These are phyloP conservation scores for Meles meles DNA, from an alignment of 2,113 vertebrate species.

Conservation along the genomic window DNA sequence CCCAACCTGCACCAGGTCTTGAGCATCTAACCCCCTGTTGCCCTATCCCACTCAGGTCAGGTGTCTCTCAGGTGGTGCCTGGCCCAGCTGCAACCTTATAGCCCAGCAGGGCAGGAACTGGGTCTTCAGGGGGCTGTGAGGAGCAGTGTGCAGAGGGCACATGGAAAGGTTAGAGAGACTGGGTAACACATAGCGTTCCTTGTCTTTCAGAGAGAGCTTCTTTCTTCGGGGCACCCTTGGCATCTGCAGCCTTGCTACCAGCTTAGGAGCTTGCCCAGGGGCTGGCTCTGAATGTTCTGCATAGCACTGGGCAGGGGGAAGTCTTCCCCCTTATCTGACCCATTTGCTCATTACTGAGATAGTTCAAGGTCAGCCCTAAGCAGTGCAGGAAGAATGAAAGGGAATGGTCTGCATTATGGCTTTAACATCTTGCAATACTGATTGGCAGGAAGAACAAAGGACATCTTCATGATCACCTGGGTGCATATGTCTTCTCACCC, in stretches of 20 bases:
- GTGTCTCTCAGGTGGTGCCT: neutral
- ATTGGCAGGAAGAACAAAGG: neutral
- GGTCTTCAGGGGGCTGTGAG: neutral
- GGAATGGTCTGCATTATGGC: neutral
- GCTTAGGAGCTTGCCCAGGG: neutral
- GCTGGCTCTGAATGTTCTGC: neutral
- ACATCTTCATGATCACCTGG: neutral
- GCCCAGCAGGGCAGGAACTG: neutral
- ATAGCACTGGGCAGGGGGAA: neutral
- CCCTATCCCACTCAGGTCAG: neutral
- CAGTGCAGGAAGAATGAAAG: neutral
- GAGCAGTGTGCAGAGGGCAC: neutral
- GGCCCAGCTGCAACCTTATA: neutral
- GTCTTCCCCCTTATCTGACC: neutral
- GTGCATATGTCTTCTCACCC: neutral
- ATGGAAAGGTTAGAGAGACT: neutral
- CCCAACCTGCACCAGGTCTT: neutral
- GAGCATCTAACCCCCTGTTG: neutral
- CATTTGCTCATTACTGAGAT: neutral
- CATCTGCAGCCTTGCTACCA: neutral
- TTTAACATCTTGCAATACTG: neutral
- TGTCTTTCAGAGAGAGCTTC: neutral
- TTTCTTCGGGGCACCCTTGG: neutral
- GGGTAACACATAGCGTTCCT: neutral
- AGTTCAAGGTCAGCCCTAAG: neutral